Percentiles rank a stretch among this genome's conserved stretches.
Conservation (phyloP, 2,888 invertebrate species). For the Chouioia cunea region DNA sequence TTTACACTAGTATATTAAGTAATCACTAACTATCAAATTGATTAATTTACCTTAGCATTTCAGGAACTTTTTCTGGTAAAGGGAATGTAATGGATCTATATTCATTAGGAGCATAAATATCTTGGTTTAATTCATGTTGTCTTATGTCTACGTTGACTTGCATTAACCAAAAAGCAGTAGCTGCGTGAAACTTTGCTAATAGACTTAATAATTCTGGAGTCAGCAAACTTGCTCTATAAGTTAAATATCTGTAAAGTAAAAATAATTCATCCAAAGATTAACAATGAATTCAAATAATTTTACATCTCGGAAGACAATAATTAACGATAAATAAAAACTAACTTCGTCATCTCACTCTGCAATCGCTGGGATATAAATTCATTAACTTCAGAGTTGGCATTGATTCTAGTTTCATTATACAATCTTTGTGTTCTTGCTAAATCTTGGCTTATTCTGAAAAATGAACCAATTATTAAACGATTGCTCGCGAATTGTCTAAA, state of each 20-base stretch:
- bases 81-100: constrained; percentile 75
- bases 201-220: constrained; percentile 81
- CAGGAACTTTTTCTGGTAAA: constrained; percentile 75
- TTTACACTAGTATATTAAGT: constrained; percentile 18
- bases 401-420: constrained; percentile 77
- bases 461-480: neutral
- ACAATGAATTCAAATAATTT: constrained; percentile 4
- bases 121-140: constrained; percentile 60
- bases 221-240: constrained; percentile 81
- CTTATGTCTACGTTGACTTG: constrained; percentile 78
- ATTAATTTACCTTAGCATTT: constrained; percentile 74
- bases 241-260: constrained; percentile 73
- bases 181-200: constrained; percentile 82
- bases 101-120: constrained; percentile 75
- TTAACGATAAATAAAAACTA: constrained; percentile 52
- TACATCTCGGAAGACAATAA: neutral
- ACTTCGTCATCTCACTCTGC: constrained; percentile 77
- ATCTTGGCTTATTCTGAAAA: constrained; percentile 67
- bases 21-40: neutral
- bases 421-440: constrained; percentile 81
- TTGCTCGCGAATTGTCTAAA: neutral
- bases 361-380: constrained; percentile 75
- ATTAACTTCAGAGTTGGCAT: constrained; percentile 71
- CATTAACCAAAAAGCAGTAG: constrained; percentile 86
- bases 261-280: constrained; percentile 1